These are phyloP conservation scores for Naja naja DNA, from an alignment of 2,113 vertebrate species.

Conservation along the genomic window DNA sequence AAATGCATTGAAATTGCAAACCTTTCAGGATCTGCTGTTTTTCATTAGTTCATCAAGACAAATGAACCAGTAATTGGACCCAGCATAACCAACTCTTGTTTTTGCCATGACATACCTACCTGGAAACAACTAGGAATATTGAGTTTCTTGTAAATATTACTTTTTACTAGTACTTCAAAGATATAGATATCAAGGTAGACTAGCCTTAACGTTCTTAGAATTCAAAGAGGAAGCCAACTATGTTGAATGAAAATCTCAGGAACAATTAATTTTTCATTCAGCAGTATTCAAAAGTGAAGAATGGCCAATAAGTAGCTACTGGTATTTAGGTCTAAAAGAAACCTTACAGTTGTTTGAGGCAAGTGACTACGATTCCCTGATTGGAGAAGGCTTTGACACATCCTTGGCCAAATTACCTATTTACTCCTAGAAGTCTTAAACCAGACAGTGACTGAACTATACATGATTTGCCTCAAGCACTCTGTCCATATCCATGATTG, in stretches of 20 bases:
- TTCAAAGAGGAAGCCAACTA: not conserved
- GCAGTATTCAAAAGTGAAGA: not conserved
- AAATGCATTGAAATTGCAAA: too few relatives aligned
- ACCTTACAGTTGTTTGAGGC: not conserved
- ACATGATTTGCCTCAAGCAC: not conserved
- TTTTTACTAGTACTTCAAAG: too few relatives aligned
- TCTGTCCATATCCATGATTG: not conserved
- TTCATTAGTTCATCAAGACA: too few relatives aligned
- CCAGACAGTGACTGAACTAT: not conserved
- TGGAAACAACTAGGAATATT: too few relatives aligned
- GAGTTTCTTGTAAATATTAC: too few relatives aligned
- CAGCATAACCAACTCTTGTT: too few relatives aligned
- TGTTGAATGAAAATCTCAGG: not conserved
- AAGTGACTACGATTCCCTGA: not conserved
- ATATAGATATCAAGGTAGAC: too few relatives aligned
- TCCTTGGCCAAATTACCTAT: not conserved
- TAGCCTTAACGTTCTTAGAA: not conserved
- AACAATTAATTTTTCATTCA: not conserved
- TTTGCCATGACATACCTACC: too few relatives aligned
- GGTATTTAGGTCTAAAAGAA: not conserved
- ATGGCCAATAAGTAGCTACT: not conserved
- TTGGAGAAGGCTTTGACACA: not conserved
- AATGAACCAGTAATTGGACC: too few relatives aligned
- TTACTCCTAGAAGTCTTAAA: not conserved
- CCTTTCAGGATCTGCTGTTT: too few relatives aligned